A percentile compares a stretch with the other conserved stretches of the same genome.
Conservation (phyloP, 2,113 vertebrate species). For the Gila orcuttii region DNA sequence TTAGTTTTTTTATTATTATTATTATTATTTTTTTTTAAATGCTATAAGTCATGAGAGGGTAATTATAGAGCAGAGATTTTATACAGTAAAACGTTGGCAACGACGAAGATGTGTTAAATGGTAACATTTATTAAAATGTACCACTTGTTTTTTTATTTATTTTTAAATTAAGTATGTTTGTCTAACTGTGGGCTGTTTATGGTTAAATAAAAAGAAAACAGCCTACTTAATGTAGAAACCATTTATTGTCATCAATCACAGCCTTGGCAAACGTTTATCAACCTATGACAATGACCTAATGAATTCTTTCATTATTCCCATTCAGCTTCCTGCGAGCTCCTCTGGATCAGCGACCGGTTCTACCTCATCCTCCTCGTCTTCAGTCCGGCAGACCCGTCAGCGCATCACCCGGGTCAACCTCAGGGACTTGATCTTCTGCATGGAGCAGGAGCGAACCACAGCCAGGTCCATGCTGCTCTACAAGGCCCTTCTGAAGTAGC, state of each 20-base stretch:
- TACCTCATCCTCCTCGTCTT: constrained; percentile 72
- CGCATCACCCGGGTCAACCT: constrained; percentile 89
- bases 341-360: constrained; percentile 68
- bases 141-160: too few relatives aligned
- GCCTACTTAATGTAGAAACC: neutral
- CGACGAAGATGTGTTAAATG: too few relatives aligned
- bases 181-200: neutral
- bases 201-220: neutral
- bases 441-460: constrained; percentile 86
- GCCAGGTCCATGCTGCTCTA: constrained; percentile 86
- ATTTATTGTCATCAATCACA: neutral
- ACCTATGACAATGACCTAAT: neutral
- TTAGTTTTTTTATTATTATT: too few relatives aligned
- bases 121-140: neutral
- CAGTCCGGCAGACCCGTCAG: constrained; percentile 81
- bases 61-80: too few relatives aligned
- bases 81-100: too few relatives aligned
- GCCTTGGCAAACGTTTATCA: neutral
- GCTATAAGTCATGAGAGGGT: neutral
- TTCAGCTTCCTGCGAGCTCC: constrained; percentile 70
- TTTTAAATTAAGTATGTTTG: neutral
- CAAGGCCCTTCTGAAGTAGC: constrained; percentile 87
- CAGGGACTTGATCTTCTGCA: constrained; percentile 93
- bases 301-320: neutral
- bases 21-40: neutral